Conservation (phyloP, 2,113 vertebrate species). For the Panthera uncia region DNA sequence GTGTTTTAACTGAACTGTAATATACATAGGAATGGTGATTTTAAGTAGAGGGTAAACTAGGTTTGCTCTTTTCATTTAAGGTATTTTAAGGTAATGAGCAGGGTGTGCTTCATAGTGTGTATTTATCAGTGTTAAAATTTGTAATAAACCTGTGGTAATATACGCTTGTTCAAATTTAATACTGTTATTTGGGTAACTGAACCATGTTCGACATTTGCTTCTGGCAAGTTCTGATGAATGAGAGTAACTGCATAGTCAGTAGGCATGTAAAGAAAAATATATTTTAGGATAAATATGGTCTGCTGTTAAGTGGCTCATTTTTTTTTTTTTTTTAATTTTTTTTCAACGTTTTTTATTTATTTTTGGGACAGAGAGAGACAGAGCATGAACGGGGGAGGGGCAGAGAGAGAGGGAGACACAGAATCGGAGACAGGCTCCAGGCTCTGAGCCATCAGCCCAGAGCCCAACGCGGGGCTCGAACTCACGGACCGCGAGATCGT, state of each 20-base stretch:
- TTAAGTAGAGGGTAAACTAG: not conserved
- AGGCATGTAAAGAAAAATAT: not conserved
- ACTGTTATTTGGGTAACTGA: not conserved
- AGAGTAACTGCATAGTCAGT: not conserved
- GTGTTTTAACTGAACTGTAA: constrained; percentile 18
- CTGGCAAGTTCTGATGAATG: not conserved
- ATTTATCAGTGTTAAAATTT: constrained; percentile 31
- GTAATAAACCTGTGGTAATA: constrained; percentile 25
- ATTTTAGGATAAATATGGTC: constrained; percentile 40
- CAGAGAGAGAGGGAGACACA: too few species aligned
- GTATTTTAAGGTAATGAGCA: constrained; percentile 36
- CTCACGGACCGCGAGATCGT: too few species aligned
- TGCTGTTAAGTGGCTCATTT: not conserved
- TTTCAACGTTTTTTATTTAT: too few species aligned
- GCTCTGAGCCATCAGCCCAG: too few species aligned
- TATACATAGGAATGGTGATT: constrained; percentile 15
- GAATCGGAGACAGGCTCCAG: too few species aligned
- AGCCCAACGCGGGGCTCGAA: too few species aligned
- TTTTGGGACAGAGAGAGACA: too few species aligned
- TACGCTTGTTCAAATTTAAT: not conserved
- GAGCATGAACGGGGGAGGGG: too few species aligned
- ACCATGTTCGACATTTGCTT: constrained; percentile 38
- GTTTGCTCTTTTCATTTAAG: not conserved
- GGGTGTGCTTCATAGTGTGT: constrained; percentile 4
- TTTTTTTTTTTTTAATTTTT: too few species aligned